A percentile compares a stretch with the other conserved stretches of the same genome.
phyloP scores from a whole-genome alignment of 2,888 invertebrate genomes.

The Ctena decussata region DNA sequence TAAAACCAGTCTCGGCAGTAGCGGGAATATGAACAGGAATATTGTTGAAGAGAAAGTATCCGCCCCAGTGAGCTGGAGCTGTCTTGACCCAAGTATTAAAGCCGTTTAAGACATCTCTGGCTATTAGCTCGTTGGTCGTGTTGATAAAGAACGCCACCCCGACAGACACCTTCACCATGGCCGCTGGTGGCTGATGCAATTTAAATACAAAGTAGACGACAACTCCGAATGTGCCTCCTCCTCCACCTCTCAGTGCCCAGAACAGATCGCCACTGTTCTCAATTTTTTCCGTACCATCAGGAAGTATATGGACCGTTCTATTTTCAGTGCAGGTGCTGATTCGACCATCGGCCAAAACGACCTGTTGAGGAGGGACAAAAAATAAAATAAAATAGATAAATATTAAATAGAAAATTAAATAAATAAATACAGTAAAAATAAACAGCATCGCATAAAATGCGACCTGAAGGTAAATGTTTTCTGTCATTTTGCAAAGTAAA shows the following conservation, averaged over 20 bases:
- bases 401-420: too few relatives aligned
- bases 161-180: slow-evolving; percentile 28
- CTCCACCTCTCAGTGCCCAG: slow-evolving; percentile 72
- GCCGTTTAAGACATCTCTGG: slow-evolving; percentile 1
- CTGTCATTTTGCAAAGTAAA: too few relatives aligned
- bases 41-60: slow-evolving; percentile 56
- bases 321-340: slow-evolving; percentile 48
- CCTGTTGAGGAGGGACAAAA: slow-evolving; percentile 7
- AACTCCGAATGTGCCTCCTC: slow-evolving; percentile 67
- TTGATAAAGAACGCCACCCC: not conserved
- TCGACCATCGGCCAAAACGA: slow-evolving; percentile 55
- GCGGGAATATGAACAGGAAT: not conserved
- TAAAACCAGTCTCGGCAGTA: not conserved
- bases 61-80: slow-evolving; percentile 61
- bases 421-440: too few relatives aligned
- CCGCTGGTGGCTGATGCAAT: slow-evolving; percentile 37
- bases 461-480: too few relatives aligned
- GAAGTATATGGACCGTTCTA: slow-evolving; percentile 12
- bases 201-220: slow-evolving; percentile 56
- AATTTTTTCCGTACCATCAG: slow-evolving; percentile 8
- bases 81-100: slow-evolving; percentile 8
- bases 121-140: slow-evolving; percentile 20
- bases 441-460: too few relatives aligned
- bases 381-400: too few relatives aligned
- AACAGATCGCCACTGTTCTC: slow-evolving; percentile 57